Evolutionary conservation across 2,888 invertebrate species (phyloP).

Genomic region (Caprella mutica): DNA sequence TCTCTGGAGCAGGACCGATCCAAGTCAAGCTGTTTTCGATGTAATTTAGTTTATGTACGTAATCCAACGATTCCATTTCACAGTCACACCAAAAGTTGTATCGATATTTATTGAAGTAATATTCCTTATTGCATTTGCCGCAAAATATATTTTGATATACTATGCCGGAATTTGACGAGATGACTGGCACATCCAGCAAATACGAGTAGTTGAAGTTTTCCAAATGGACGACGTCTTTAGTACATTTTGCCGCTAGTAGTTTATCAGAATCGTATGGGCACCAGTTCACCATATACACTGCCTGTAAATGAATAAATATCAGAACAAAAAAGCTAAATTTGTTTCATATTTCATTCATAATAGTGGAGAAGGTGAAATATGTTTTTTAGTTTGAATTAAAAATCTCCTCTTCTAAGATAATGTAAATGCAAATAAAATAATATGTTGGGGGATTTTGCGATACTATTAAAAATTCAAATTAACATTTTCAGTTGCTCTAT

Average conservation of each 20-base stretch:
- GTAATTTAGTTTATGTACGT: not conserved
- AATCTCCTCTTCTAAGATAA: too few relatives aligned
- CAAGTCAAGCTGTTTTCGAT: not conserved
- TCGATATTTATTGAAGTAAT: not conserved
- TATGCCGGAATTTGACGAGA: slow-evolving; percentile 14
- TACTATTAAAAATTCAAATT: too few relatives aligned
- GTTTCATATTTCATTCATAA: not conserved
- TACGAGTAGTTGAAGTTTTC: slow-evolving; percentile 10
- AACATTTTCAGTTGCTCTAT: not conserved
- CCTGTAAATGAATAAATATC: slow-evolving; percentile 6
- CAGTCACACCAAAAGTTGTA: slow-evolving; percentile 6
- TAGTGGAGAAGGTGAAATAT: not conserved
- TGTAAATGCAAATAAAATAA: too few relatives aligned
- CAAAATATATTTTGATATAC: slow-evolving; percentile 34
- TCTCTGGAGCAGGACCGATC: not conserved
- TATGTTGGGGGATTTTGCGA: too few relatives aligned
- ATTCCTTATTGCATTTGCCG: slow-evolving; percentile 32
- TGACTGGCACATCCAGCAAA: slow-evolving; percentile 33
- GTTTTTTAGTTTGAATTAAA: not conserved
- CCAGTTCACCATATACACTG: slow-evolving; percentile 24
- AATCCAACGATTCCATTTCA: not conserved
- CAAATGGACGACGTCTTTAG: not conserved
- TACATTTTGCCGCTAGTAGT: slow-evolving; percentile 7
- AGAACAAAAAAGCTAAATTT: not conserved
- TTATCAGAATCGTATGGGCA: slow-evolving; percentile 13